Conservation (phyloP, 2,113 vertebrate species). For the Pampusana beccarii region DNA sequence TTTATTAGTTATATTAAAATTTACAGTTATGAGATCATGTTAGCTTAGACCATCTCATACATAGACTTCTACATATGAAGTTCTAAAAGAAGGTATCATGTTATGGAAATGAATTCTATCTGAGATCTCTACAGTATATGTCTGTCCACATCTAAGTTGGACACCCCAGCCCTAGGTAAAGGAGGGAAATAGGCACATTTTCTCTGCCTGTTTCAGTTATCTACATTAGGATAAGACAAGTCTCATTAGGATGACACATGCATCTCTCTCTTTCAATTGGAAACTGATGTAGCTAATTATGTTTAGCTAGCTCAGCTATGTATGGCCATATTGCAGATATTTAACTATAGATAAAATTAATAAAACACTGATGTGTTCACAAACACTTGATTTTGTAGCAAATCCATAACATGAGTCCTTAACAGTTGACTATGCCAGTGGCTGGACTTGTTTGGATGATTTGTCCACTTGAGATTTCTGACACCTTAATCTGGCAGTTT, state of each 20-base stretch:
- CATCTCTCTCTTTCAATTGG: too few relatives aligned
- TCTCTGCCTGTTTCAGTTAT: not conserved
- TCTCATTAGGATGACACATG: not conserved
- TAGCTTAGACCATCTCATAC: not conserved
- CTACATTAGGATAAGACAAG: not conserved
- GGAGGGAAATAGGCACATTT: not conserved
- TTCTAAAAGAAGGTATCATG: not conserved
- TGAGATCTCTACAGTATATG: not conserved
- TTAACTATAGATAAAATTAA: not conserved
- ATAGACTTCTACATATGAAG: not conserved
- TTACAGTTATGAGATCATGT: not conserved
- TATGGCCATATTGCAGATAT: not conserved
- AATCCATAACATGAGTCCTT: not conserved
- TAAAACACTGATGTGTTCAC: not conserved
- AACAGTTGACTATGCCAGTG: not conserved
- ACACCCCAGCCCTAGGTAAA: not conserved
- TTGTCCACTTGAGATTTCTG: not conserved
- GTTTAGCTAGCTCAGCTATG: not conserved
- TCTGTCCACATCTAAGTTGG: not conserved
- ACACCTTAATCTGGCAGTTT: not conserved
- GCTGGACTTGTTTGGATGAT: not conserved
- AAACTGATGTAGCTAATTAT: not conserved
- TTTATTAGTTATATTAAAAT: not conserved
- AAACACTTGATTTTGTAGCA: not conserved
- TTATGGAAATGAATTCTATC: not conserved